A percentile compares a stretch with the other conserved stretches of the same genome.
phyloP scores from a whole-genome alignment of 2,888 invertebrate species.

The Stenichneumon culpator region DNA sequence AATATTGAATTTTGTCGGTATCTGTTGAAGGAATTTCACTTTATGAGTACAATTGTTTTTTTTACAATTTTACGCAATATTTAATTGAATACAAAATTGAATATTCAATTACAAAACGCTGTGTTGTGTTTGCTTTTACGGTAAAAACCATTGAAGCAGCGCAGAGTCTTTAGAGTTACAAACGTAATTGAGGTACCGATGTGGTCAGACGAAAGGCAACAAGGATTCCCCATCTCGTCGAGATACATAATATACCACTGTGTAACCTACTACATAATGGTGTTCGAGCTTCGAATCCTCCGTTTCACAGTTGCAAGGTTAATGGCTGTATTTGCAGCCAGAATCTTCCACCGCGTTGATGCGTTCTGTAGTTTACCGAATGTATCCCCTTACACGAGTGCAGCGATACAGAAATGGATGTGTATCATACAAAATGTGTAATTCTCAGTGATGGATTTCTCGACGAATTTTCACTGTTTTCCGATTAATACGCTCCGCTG shows the following conservation, averaged over 20 bases:
- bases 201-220: constrained; percentile 22
- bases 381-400: background rate
- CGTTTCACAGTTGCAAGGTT: constrained; percentile 42
- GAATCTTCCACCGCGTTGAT: constrained; percentile 1
- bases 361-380: background rate
- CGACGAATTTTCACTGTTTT: background rate
- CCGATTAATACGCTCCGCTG: background rate
- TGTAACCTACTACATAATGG: constrained; percentile 43
- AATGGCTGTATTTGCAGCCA: constrained; percentile 63
- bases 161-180: background rate
- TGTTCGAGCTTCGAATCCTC: constrained; percentile 49
- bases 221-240: background rate
- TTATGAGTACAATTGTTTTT: too few relatives aligned
- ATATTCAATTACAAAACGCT: background rate
- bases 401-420: background rate
- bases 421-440: background rate
- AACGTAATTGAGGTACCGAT: background rate
- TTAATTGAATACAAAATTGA: background rate
- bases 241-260: constrained; percentile 12
- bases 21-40: too few relatives aligned
- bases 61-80: background rate
- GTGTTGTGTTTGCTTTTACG: background rate
- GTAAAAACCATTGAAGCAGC: constrained; percentile 6
- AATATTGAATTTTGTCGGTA: background rate
- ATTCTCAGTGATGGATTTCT: background rate